phyloP scores from a whole-genome alignment of 2,113 vertebrate genomes.

The Grammomys dolichurus region DNA sequence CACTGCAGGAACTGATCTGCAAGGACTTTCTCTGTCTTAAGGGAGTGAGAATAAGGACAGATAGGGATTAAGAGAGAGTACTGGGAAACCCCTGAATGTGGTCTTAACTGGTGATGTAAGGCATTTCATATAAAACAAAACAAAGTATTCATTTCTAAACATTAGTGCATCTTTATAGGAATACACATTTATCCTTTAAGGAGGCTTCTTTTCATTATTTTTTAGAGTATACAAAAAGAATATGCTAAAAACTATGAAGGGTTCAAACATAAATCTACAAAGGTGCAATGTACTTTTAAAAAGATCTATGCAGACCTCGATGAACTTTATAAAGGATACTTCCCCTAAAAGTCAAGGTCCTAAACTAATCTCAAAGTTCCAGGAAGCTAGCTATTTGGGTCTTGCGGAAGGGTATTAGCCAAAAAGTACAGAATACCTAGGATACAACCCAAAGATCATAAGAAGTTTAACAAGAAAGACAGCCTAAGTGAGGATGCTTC shows the following conservation, averaged over 20 bases:
- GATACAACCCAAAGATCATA: no score
- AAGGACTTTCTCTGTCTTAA: neutral
- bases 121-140: neutral
- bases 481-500: no score
- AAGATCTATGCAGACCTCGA: neutral
- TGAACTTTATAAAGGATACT: neutral
- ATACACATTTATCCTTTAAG: neutral
- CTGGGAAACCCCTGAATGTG: neutral
- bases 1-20: neutral
- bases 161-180: conserved; percentile 22
- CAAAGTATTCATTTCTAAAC: conserved; percentile 26
- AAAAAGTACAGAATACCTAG: no score
- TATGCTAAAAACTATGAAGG: neutral
- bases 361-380: neutral
- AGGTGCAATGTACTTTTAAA: neutral
- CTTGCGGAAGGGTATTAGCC: neutral
- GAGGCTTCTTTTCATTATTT: neutral
- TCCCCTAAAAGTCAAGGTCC: neutral
- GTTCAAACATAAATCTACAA: neutral
- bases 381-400: neutral
- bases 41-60: neutral
- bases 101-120: neutral
- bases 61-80: neutral
- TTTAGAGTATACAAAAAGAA: neutral
- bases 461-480: no score